Evolutionary conservation across 2,113 vertebrate species (phyloP).

Genomic region (Pionites leucogaster): DNA sequence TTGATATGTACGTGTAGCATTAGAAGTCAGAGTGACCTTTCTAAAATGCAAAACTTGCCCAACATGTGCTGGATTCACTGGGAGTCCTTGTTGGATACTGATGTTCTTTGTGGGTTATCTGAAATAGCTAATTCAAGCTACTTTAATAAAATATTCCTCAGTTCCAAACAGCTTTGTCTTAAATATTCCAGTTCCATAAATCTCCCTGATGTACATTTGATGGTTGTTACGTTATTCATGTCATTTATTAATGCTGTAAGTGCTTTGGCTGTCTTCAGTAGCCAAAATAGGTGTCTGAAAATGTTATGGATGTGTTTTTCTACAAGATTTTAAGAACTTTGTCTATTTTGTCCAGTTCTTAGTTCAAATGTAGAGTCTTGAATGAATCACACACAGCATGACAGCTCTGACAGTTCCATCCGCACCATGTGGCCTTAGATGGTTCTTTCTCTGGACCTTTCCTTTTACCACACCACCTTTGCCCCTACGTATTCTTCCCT

Average conservation of each 20-base stretch:
- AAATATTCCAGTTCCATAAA: background rate
- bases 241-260: background rate
- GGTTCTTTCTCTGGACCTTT: background rate
- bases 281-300: background rate
- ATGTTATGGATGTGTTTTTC: background rate
- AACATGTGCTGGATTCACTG: background rate
- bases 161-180: background rate
- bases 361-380: background rate
- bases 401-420: background rate
- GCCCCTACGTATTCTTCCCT: background rate
- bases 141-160: background rate
- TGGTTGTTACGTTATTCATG: fast-evolving
- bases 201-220: background rate
- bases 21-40: background rate
- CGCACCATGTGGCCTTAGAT: background rate
- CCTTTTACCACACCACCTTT: background rate
- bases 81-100: background rate
- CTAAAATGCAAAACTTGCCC: background rate
- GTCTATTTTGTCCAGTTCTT: background rate
- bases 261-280: background rate
- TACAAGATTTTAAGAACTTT: background rate
- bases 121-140: background rate
- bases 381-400: background rate
- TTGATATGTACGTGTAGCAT: background rate
- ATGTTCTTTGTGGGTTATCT: background rate